A percentile compares a stretch with the other conserved stretches of the same genome.
These are phyloP conservation scores for Sebastes umbrosus DNA, from an alignment of 2,797 vertebrate species.

Conservation along the genomic window DNA sequence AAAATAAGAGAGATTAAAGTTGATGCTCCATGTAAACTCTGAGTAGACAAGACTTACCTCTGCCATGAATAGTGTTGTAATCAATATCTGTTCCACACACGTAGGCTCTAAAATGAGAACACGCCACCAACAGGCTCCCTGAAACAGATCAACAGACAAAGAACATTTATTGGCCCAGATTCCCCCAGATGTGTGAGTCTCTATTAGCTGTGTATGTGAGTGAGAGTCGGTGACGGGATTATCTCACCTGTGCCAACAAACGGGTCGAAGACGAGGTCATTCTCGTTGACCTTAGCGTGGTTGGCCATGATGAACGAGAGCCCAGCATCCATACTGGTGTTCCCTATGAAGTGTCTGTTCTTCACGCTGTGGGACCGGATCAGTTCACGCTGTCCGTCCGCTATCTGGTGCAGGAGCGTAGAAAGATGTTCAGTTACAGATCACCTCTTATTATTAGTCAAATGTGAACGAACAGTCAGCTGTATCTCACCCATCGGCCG, in stretches of 20 bases:
- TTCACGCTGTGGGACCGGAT: conserved; percentile 97
- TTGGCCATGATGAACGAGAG: conserved; percentile 98
- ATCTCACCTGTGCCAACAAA: conserved; percentile 96
- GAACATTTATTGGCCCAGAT: not conserved
- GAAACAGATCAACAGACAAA: conserved; percentile 24
- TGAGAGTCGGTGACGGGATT: not conserved
- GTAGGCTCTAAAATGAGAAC: conserved; percentile 95
- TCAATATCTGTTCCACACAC: conserved; percentile 97
- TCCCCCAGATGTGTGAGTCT: not conserved
- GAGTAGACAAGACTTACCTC: conserved; percentile 78
- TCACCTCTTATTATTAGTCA: not conserved
- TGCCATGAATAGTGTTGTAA: conserved; percentile 96
- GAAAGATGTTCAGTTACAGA: not conserved
- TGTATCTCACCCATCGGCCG: conserved; percentile 93
- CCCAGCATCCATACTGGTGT: conserved; percentile 98
- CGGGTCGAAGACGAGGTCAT: conserved; percentile 94
- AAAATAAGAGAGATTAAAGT: not conserved
- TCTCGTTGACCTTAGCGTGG: conserved; percentile 91
- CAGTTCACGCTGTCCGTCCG: conserved; percentile 95
- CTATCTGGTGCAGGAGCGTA: conserved; percentile 82
- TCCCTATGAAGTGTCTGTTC: conserved; percentile 97
- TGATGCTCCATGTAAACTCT: not conserved
- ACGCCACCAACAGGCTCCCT: conserved; percentile 96
- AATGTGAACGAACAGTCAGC: not conserved
- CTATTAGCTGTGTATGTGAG: too few relatives aligned